Evolutionary conservation across 2,797 vertebrate species (phyloP).

Genomic region (Silurus aristotelis): DNA sequence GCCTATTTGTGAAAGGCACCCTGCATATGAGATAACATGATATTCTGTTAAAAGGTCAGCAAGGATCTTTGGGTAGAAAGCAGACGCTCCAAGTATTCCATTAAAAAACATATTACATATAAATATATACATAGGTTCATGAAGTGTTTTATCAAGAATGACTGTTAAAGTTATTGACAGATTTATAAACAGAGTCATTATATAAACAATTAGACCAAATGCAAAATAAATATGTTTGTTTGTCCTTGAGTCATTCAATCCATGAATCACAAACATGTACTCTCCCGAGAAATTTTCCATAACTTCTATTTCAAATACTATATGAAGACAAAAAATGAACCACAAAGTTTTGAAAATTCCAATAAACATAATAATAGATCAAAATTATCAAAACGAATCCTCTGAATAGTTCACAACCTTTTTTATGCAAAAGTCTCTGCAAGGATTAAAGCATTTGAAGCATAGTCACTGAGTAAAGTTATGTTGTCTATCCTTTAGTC

Average conservation of each 20-base stretch:
- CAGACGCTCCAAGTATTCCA: conserved; percentile 46
- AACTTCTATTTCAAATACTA: neutral
- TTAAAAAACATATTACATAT: conserved; percentile 47
- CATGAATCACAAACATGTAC: conserved; percentile 62
- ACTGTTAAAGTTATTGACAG: conserved; percentile 60
- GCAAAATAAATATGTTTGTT: conserved; percentile 61
- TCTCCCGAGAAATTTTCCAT: conserved; percentile 60
- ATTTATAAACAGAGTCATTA: conserved; percentile 66
- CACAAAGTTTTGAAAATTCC: neutral
- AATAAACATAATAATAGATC: neutral
- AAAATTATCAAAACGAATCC: neutral
- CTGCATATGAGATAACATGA: conserved; percentile 47
- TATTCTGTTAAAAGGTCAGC: conserved; percentile 39
- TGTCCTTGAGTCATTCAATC: conserved; percentile 61
- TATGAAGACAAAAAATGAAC: conserved; percentile 2
- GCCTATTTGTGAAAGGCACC: conserved; percentile 65
- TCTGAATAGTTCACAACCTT: neutral
- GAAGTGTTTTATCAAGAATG: conserved; percentile 46
- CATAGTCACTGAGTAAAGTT: neutral
- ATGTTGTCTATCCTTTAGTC: neutral
- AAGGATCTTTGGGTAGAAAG: conserved; percentile 54
- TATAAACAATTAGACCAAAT: conserved; percentile 60
- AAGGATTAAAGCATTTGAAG: neutral
- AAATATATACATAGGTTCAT: conserved; percentile 54
- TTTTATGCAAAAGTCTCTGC: neutral